Evolutionary conservation across 1,140 invertebrate species (phyloP).

Genomic region (Neelides sp.): DNA sequence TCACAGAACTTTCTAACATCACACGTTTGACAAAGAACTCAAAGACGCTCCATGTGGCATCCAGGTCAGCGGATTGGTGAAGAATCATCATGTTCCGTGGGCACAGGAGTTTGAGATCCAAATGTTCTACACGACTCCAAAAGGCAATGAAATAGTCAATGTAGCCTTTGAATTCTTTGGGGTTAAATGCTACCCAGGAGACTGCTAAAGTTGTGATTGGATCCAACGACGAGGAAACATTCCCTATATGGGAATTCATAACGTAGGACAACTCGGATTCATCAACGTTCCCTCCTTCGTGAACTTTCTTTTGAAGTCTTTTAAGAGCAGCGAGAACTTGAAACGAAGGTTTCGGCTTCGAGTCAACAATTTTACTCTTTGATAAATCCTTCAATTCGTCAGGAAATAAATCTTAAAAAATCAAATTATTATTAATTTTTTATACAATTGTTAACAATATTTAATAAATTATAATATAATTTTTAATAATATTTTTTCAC

Average conservation of each 20-base stretch:
- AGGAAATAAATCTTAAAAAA: no score
- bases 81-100: slow-evolving; percentile 39
- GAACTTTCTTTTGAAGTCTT: slow-evolving; percentile 9
- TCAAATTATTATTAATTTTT: no score
- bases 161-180: slow-evolving; percentile 8
- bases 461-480: no score
- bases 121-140: slow-evolving; percentile 34
- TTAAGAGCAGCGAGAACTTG: slow-evolving; percentile 11
- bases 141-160: slow-evolving; percentile 34
- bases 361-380: no score
- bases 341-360: slow-evolving; percentile 6
- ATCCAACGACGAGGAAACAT: background rate
- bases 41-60: slow-evolving; percentile 18
- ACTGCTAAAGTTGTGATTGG: slow-evolving; percentile 11
- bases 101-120: slow-evolving; percentile 33
- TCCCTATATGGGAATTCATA: no score
- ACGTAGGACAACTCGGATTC: no score
- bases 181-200: slow-evolving; percentile 12
- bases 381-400: no score
- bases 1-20: slow-evolving; percentile 33
- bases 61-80: slow-evolving; percentile 30
- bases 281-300: slow-evolving; percentile 1
- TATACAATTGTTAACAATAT: no score
- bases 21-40: slow-evolving; percentile 16
- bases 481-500: no score